Evolutionary conservation across 2,113 vertebrate species (phyloP).

Genomic region (Oreochromis niloticus): DNA sequence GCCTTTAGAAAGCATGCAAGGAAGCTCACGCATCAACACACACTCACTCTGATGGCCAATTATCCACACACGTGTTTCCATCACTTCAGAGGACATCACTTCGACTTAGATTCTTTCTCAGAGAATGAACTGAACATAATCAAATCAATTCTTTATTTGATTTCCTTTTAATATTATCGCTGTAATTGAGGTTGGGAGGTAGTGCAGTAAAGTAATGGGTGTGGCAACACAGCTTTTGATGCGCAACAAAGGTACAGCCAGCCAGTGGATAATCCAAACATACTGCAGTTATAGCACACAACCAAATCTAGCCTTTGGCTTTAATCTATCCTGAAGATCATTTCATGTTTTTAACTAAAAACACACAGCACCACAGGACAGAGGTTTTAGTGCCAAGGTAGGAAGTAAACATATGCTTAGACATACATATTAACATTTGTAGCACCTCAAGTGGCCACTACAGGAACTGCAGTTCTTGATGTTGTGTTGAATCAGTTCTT

Average conservation of each 20-base stretch:
- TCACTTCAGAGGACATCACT: neutral
- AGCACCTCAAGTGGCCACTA: neutral
- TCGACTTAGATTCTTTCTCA: neutral
- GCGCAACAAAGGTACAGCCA: neutral
- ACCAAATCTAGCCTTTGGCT: neutral
- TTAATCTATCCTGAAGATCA: neutral
- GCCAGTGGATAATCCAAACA: neutral
- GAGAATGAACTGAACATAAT: neutral
- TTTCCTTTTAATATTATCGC: neutral
- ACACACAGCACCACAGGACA: neutral
- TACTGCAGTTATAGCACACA: neutral
- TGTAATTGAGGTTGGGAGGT: neutral
- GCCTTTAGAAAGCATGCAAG: slow-evolving; percentile 25
- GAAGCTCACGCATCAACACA: neutral
- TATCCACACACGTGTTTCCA: neutral
- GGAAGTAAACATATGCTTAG: neutral
- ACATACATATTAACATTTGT: neutral
- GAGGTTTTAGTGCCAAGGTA: neutral
- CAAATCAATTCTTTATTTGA: neutral
- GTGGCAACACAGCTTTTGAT: neutral
- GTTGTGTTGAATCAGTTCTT: neutral
- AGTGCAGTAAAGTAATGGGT: neutral
- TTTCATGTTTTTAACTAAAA: neutral
- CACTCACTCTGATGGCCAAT: neutral
- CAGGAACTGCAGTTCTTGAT: neutral